Evolutionary conservation across 2,797 vertebrate genomes (phyloP), one percentile per base, ranked within the genome.

Genomic region (Chromobotia macracanthus): DNA sequence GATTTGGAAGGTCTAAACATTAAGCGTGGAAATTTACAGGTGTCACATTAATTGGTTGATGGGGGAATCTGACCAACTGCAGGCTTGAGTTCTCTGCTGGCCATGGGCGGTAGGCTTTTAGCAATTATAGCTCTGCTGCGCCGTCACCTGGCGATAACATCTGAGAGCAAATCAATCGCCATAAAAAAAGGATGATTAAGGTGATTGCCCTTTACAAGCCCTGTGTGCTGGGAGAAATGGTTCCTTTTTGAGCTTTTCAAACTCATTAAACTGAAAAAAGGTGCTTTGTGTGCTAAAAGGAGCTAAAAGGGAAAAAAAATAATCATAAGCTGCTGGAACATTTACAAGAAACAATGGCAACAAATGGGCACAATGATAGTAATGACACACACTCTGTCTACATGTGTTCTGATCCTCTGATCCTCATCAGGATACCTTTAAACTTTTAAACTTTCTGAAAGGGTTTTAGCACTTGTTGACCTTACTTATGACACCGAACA

Each of bases 141-240:
- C 41, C 58, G 84, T 64, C 53, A 23, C 67, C 53, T 46, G 50
- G 58, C 7, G 18, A 63, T 77, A 73, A 77, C 28, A 72, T 44
- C 46, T 71, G 53, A 53, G 28, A 25, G 68, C 64, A 72, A 73
- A n/a, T n/a, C n/a, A n/a, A n/a, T 25, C 11, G 53, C 44, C n/a
- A 65, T 51, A 73, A 73, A 77, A 61, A 72, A 61, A 23, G 50
- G 58, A 82, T 75, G 80, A 82, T 80, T 77, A 66, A 55, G 72
- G 19, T 35, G 70, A 82, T 16, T 74, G 71, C 11, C 66, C 16
- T 71, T 81, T 74, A 65, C 48, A 23, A 79, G 48, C 53, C 56
- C 44, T 23, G 19, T 6, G 28, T 63, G 15, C 10, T 53, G 28
- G 58, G 15, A 23, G 44, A 61, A 53, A 71, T 41, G 65, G 25